Percentiles rank a stretch among this genome's conserved stretches.
Conservation (phyloP, 1,140 invertebrate species). For the Heliconius himera region DNA sequence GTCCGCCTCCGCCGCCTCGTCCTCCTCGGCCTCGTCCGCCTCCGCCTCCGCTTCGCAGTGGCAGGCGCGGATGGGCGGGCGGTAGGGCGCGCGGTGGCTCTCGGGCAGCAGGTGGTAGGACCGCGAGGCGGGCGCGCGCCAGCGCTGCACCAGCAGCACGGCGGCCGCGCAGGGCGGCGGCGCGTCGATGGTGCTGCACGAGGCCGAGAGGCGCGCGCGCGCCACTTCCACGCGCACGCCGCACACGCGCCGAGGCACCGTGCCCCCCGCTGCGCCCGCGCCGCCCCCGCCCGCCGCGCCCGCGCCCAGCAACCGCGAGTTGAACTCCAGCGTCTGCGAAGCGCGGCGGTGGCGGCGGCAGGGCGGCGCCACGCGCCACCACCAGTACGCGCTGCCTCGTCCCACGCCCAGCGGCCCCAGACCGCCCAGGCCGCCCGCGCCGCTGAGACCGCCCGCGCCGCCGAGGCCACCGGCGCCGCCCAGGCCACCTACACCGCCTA, state of each 20-base stretch:
- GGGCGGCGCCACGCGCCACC: constrained; percentile 44
- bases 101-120: constrained; percentile 48
- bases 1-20: constrained; percentile 3
- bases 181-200: constrained; percentile 56
- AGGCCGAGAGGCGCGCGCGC: constrained; percentile 48
- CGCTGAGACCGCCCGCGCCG: constrained; percentile 31
- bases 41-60: constrained; percentile 17
- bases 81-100: constrained; percentile 42
- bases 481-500: not conserved
- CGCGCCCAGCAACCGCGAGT: constrained; percentile 38
- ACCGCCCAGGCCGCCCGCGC: not conserved
- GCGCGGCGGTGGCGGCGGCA: constrained; percentile 47
- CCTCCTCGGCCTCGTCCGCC: constrained; percentile 15
- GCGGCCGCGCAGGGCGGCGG: constrained; percentile 33
- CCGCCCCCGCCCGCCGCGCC: constrained; percentile 29
- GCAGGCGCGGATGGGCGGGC: constrained; percentile 10
- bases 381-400: constrained; percentile 36
- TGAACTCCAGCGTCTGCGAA: constrained; percentile 67
- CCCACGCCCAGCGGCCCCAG: constrained; percentile 33
- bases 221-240: constrained; percentile 37
- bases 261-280: constrained; percentile 31
- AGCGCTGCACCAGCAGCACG: constrained; percentile 30
- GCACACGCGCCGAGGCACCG: constrained; percentile 37
- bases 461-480: constrained; percentile 28
- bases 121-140: constrained; percentile 36